Conservation (phyloP, 2,113 vertebrate species). For the Alethe diademata region DNA sequence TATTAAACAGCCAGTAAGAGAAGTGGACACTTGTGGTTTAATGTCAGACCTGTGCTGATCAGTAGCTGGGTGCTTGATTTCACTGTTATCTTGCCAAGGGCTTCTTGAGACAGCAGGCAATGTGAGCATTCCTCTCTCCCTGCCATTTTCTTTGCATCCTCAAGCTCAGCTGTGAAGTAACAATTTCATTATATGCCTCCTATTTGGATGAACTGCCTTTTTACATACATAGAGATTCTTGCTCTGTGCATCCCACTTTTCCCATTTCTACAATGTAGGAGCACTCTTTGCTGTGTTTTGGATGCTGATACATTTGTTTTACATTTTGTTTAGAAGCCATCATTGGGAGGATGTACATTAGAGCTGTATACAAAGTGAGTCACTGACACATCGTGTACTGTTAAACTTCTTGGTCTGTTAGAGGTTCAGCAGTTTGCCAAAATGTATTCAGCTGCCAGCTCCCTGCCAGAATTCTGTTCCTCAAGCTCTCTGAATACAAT, state of each 20-base stretch:
- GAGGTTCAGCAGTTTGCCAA: conserved; percentile 12
- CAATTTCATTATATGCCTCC: background rate
- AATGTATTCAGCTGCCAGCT: conserved; percentile 10
- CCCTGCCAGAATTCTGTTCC: conserved; percentile 24
- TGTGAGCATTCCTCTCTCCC: background rate
- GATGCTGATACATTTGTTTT: background rate
- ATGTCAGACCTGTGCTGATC: background rate
- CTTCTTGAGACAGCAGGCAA: background rate
- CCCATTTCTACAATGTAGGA: background rate
- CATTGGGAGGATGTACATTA: conserved; percentile 10
- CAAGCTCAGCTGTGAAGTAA: background rate
- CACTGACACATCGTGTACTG: background rate
- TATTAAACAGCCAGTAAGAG: conserved; percentile 25
- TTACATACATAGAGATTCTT: background rate
- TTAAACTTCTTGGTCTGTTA: conserved; percentile 20
- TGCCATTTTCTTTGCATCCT: background rate
- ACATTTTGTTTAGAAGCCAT: conserved; percentile 9
- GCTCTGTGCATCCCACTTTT: background rate
- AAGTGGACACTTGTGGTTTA: conserved; percentile 15
- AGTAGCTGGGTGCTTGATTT: background rate
- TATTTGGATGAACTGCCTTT: background rate
- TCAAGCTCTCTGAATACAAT: conserved; percentile 36
- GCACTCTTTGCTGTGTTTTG: background rate
- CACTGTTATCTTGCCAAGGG: background rate
- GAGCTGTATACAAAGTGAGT: conserved; percentile 31